Evolutionary conservation across 2,113 vertebrate species (phyloP).

Genomic region (Sakesphorus luctuosus): DNA sequence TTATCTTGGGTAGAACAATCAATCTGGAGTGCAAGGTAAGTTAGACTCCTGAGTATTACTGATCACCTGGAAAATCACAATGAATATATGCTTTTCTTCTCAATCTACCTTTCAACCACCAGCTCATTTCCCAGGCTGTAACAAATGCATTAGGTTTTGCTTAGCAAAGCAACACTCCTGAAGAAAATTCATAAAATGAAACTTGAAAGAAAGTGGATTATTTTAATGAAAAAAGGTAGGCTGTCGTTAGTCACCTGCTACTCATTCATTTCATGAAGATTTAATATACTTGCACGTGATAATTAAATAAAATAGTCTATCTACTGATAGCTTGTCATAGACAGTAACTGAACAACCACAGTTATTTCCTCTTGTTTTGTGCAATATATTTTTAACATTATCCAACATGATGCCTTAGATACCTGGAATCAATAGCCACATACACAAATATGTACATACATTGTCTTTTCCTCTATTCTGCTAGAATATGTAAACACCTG

Average conservation of each 20-base stretch:
- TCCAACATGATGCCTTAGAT: not conserved
- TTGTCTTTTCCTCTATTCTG: not conserved
- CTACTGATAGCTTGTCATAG: not conserved
- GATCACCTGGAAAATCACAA: slow-evolving; percentile 57
- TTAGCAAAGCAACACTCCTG: not conserved
- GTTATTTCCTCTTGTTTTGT: not conserved
- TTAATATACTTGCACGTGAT: not conserved
- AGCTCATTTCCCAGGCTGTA: slow-evolving; percentile 24
- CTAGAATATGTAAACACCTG: rapidly evolving
- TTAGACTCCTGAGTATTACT: slow-evolving; percentile 39
- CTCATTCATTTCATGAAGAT: not conserved
- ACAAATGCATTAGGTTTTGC: slow-evolving; percentile 28
- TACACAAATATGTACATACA: not conserved
- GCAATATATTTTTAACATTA: not conserved
- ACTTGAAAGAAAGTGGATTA: slow-evolving; percentile 10
- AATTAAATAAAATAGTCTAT: not conserved
- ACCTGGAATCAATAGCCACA: not conserved
- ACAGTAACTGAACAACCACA: not conserved
- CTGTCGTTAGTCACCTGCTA: not conserved
- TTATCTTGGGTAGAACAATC: slow-evolving; percentile 56
- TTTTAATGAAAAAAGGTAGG: not conserved
- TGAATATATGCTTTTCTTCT: slow-evolving; percentile 18
- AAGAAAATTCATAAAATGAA: slow-evolving; percentile 32
- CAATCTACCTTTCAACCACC: slow-evolving; percentile 11
- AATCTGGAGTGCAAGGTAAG: slow-evolving; percentile 36